A percentile compares a stretch with the other conserved stretches of the same genome.
Evolutionary conservation across 2,797 vertebrate genomes (phyloP).

Genomic region (Helicolenus hilgendorfi): DNA sequence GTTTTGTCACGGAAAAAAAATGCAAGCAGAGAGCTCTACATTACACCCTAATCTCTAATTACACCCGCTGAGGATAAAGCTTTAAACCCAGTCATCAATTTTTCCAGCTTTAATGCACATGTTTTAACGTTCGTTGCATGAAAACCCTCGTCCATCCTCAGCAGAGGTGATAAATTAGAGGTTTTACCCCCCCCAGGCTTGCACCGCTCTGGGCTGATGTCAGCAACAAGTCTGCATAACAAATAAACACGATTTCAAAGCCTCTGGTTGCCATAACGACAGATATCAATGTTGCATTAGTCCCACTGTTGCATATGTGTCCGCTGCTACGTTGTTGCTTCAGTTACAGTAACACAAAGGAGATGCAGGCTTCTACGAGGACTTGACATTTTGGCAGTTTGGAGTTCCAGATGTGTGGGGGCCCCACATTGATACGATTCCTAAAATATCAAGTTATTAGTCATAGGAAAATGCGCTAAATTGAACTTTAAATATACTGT

Average conservation of each 20-base stretch:
- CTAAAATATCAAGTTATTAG: slow-evolving; percentile 3
- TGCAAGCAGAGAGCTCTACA: background rate
- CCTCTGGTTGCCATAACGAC: slow-evolving; percentile 11
- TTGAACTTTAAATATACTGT: background rate
- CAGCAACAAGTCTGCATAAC: slow-evolving; percentile 34
- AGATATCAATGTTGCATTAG: slow-evolving; percentile 3
- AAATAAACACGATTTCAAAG: slow-evolving; percentile 32
- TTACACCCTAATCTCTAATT: background rate
- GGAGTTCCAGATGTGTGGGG: background rate
- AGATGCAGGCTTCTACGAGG: background rate
- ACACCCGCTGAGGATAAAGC: background rate
- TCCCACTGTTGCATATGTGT: background rate
- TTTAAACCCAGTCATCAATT: slow-evolving; percentile 6
- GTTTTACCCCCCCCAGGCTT: background rate
- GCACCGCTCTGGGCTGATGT: background rate
- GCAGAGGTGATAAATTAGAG: slow-evolving; percentile 18
- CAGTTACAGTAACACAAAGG: background rate
- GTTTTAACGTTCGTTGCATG: background rate
- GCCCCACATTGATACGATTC: background rate
- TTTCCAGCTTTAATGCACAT: background rate
- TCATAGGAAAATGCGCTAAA: slow-evolving; percentile 12
- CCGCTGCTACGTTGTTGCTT: background rate
- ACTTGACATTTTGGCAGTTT: background rate
- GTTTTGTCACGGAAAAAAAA: background rate
- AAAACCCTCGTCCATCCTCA: background rate